Evolutionary conservation across 2,797 vertebrate genomes (phyloP).

Genomic region (Notolabrus celidotus): DNA sequence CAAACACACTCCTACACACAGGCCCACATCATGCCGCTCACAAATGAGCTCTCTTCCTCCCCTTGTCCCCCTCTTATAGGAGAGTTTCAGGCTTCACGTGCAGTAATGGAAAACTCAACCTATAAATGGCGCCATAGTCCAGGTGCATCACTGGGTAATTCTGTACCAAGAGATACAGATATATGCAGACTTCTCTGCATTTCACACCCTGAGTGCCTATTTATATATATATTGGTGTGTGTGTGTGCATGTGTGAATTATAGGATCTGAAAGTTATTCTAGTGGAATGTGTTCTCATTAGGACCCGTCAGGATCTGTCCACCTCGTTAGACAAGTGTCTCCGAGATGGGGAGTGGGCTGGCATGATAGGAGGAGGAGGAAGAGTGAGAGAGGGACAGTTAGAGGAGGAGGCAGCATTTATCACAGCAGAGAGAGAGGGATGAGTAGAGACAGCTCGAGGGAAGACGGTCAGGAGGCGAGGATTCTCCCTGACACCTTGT

Average conservation of each 20-base stretch:
- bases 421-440: conserved; percentile 52
- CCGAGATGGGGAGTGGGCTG: conserved; percentile 35
- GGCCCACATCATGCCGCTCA: conserved; percentile 17
- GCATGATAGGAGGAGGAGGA: conserved; percentile 20
- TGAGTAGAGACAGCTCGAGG: conserved; percentile 50
- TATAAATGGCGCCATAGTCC: background rate
- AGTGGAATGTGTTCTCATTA: conserved; percentile 77
- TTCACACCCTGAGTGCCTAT: background rate
- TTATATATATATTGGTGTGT: background rate
- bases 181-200: conserved; percentile 8
- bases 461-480: conserved; percentile 28
- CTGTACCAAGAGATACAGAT: conserved; percentile 17
- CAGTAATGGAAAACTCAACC: conserved; percentile 24
- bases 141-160: conserved; percentile 11
- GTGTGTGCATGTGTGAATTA: conserved; percentile 9
- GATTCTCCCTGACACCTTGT: conserved; percentile 49
- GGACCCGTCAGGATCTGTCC: conserved; percentile 63
- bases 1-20: conserved; percentile 17
- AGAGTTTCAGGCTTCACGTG: conserved; percentile 5
- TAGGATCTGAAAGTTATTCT: conserved; percentile 65
- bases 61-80: background rate
- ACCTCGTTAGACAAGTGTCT: conserved; percentile 52
- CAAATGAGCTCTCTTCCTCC: background rate
- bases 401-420: conserved; percentile 28
- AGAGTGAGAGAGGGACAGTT: conserved; percentile 26